Base-by-base conservation (phyloP, 2,113 vertebrate species). In the Heterotis niloticus region DNA sequence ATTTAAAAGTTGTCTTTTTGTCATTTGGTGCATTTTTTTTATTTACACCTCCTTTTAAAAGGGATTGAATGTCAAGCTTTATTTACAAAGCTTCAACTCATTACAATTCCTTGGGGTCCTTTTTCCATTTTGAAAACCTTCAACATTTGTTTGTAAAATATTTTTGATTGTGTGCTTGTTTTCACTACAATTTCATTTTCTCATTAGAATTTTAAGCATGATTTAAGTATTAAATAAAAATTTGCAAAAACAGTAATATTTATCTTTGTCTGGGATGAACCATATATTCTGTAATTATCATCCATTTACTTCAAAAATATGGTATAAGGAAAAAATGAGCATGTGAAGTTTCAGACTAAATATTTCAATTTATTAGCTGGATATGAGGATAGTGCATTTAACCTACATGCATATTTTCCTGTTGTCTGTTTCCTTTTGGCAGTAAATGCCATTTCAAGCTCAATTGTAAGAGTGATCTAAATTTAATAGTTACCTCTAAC, bases 371-470 rank as follows among this genome's bases (percentile, higher is more conserved):
- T 59, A 74, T 74, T 74, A 24, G 17, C 54, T n/a, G 26, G 54
- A 52, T 54, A 16, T 74, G 71, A 57, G 54, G 51, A 57, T 54
- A 20, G 57, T 26, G 24, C 24, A 10, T 74, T 18, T 57, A 59
- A 56, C 71, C 24, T 57, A 23, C 71, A 51, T 57, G 54, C 56
- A 54, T 74, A 0, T 23, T 13, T 34, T 68, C 18, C 7, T 17
- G 17, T 75, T 9, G 52, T 16, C 10, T 51, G 56, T 59, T 24
- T 26, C 18, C 10, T 10, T 34, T 13, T 14, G 28, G 20, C 44
- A 18, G 51, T 54, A 77, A 57, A 54, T 77, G 52, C 52, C 51
- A 20, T 67, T 65, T 77, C 76, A 68, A 64, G 76, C 54, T 74
- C 54, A 57, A 23, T 17, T 77, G 51, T 54, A 28, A 68, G 12